Conservation (phyloP, 1,140 invertebrate genomes). For the Polypedilum vanderplanki region DNA sequence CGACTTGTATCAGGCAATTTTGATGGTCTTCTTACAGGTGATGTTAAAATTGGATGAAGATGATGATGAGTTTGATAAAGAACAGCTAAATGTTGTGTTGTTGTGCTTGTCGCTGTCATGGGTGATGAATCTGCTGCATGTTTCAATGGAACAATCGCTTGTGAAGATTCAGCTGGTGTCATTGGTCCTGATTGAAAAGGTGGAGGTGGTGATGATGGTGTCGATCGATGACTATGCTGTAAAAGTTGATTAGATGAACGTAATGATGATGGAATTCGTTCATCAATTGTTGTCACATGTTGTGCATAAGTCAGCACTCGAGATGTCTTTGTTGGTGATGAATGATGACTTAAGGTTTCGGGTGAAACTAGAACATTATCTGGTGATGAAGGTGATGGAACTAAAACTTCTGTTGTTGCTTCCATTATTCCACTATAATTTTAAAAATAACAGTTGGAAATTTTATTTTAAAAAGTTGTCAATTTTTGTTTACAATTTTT, state of each 20-base stretch:
- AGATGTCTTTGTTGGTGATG: conserved; percentile 42
- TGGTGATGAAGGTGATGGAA: conserved; percentile 63
- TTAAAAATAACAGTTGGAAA: neutral
- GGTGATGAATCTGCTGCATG: conserved; percentile 36
- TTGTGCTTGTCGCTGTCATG: conserved; percentile 33
- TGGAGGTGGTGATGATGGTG: conserved; percentile 32
- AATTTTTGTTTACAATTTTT: too few species aligned
- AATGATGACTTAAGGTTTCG: conserved; percentile 58
- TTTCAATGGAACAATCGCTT: neutral
- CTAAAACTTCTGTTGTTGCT: conserved; percentile 34
- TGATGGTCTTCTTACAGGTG: conserved; percentile 42
- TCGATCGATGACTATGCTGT: conserved; percentile 32
- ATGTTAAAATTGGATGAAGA: conserved; percentile 41
- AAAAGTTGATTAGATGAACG: conserved; percentile 34
- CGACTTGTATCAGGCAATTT: conserved; percentile 41
- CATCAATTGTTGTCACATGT: conserved; percentile 43
- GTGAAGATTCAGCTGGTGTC: conserved; percentile 22
- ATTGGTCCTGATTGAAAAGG: neutral
- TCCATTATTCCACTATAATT: conserved; percentile 30
- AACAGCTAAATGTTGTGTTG: conserved; percentile 38
- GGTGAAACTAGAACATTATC: conserved; percentile 66
- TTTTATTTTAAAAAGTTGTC: too few species aligned
- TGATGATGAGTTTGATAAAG: conserved; percentile 41
- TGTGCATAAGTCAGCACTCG: conserved; percentile 34
- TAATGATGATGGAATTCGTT: conserved; percentile 38